A percentile compares a stretch with the other conserved stretches of the same genome.
Conservation (phyloP, 1,140 invertebrate genomes). For the Lepidurus packardi region DNA sequence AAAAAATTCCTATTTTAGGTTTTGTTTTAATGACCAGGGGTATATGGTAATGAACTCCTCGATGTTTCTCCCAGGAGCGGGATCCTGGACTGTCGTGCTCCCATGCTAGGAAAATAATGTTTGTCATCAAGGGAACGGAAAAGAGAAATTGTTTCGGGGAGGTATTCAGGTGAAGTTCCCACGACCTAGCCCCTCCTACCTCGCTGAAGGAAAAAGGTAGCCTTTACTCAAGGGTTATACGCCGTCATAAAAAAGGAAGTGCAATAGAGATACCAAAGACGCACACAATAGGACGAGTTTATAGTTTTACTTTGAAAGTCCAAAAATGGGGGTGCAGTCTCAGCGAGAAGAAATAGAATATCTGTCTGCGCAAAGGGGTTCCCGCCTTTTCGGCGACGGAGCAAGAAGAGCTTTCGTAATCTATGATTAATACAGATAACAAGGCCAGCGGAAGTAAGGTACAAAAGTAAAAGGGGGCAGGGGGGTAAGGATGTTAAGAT, state of each 20-base stretch:
- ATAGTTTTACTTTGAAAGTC: not conserved
- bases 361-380: not conserved
- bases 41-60: constrained; percentile 9
- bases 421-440: not conserved
- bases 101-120: constrained; percentile 11
- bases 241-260: not conserved
- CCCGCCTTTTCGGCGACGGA: not conserved
- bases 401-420: not conserved
- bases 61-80: constrained; percentile 4
- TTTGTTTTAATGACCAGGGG: constrained; percentile 4
- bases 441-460: constrained; percentile 13
- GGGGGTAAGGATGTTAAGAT: not conserved
- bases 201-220: not conserved
- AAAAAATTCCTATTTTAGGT: not conserved
- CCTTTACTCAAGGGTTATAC: not conserved
- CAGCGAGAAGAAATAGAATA: not conserved
- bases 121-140: constrained; percentile 19
- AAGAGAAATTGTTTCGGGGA: constrained; percentile 17
- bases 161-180: not conserved
- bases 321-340: not conserved
- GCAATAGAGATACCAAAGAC: not conserved
- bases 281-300: not conserved
- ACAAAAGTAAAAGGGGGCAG: not conserved
- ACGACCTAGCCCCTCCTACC: constrained; percentile 20
- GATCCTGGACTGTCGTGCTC: constrained; percentile 3